A percentile compares a stretch with the other conserved stretches of the same genome.
Conservation (phyloP, 2,797 vertebrate genomes). For the Helarctos malayanus region DNA sequence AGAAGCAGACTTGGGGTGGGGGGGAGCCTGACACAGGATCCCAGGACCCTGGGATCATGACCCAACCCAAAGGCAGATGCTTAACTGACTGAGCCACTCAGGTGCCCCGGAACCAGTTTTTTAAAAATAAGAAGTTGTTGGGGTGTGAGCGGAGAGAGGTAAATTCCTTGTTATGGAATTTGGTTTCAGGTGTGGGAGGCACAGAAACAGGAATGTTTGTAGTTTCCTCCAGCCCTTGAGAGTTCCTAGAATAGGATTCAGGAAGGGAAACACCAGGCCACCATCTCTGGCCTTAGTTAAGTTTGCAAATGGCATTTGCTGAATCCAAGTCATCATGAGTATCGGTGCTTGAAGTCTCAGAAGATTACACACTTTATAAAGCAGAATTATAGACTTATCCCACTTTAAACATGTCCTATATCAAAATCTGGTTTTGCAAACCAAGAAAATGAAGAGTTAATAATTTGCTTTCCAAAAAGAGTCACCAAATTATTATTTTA, state of each 20-base stretch:
- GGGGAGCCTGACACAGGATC: neutral
- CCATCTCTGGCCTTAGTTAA: neutral
- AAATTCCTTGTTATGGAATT: neutral
- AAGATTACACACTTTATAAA: neutral
- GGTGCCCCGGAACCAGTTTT: neutral
- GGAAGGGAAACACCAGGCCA: neutral
- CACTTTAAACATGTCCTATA: neutral
- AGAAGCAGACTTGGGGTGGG: neutral
- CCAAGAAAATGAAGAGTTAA: neutral
- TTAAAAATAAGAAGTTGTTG: neutral
- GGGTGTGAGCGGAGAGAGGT: slow-evolving; percentile 6
- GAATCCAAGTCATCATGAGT: neutral
- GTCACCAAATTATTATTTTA: neutral
- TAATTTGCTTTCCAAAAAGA: slow-evolving; percentile 30
- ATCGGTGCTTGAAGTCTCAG: neutral
- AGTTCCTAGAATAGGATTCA: neutral
- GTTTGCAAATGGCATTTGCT: neutral
- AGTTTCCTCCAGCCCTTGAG: neutral
- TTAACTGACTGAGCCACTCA: neutral
- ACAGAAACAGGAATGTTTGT: neutral
- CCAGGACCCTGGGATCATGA: neutral
- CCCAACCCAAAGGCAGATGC: neutral
- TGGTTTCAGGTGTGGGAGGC: neutral
- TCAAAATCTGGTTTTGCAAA: neutral
- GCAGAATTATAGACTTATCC: neutral